Evolutionary conservation across 2,797 vertebrate species (phyloP).

Genomic region (Ctenosaura bakeri): DNA sequence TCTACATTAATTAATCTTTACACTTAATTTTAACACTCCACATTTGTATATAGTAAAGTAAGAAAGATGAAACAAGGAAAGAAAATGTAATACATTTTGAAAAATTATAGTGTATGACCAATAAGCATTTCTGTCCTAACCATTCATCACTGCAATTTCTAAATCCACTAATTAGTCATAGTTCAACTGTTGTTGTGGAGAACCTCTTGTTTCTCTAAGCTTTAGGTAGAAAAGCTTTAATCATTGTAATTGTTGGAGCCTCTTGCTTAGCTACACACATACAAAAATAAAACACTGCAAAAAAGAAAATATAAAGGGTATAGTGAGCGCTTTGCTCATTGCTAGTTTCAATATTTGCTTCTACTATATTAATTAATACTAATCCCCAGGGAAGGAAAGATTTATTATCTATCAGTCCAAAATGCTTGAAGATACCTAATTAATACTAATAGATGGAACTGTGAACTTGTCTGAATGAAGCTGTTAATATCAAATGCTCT

Average conservation of each 20-base stretch:
- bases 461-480: conserved; percentile 52
- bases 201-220: conserved; percentile 39
- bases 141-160: neutral
- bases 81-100: neutral
- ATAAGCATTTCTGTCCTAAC: neutral
- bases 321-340: neutral
- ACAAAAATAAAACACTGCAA: neutral
- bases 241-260: neutral
- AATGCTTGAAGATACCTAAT: conserved; percentile 48
- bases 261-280: neutral
- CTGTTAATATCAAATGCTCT: conserved; percentile 58
- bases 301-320: conserved; percentile 9
- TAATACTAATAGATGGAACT: conserved; percentile 55
- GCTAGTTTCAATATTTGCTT: neutral
- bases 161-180: conserved; percentile 27
- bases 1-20: conserved; percentile 22
- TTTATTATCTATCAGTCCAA: conserved; percentile 51
- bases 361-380: conserved; percentile 30
- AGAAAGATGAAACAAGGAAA: neutral
- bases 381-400: neutral
- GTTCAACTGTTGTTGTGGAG: neutral
- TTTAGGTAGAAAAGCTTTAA: accelerated
- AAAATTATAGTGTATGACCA: neutral
- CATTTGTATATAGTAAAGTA: neutral
- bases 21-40: neutral